Conservation (phyloP, 2,888 invertebrate genomes). For the Bimastos eiseni region DNA sequence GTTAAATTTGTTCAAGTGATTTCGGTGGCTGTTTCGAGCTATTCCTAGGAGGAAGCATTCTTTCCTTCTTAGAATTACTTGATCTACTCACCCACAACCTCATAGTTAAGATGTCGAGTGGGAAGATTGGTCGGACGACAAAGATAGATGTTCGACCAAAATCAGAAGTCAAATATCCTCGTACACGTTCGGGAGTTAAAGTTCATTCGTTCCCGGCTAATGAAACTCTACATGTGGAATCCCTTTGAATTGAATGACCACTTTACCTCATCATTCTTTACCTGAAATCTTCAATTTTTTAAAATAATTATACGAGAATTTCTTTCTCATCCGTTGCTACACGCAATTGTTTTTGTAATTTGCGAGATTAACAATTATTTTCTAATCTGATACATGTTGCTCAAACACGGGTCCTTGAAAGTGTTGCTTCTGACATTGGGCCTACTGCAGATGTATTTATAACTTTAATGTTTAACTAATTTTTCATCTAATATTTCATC, state of each 20-base stretch:
- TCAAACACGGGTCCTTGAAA: too few species aligned
- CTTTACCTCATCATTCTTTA: too few species aligned
- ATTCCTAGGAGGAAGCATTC: constrained; percentile 28
- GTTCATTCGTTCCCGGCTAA: neutral
- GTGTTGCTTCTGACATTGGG: too few species aligned
- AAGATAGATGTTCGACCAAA: neutral
- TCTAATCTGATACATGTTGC: too few species aligned
- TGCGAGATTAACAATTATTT: too few species aligned
- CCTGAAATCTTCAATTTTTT: too few species aligned
- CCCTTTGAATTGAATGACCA: neutral
- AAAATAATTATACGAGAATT: too few species aligned
- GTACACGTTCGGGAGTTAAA: neutral
- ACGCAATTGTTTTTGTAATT: too few species aligned
- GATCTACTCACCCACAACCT: constrained; percentile 24
- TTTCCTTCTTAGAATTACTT: constrained; percentile 4
- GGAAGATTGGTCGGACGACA: neutral
- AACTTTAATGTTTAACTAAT: too few species aligned
- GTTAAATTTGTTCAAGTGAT: constrained; percentile 1
- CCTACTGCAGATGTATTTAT: too few species aligned
- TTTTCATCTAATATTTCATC: too few species aligned
- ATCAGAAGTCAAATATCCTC: neutral
- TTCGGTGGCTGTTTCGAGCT: constrained; percentile 22
- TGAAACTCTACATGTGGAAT: neutral
- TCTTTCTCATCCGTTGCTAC: too few species aligned
- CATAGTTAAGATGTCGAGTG: constrained; percentile 14